These are phyloP conservation scores for Gila orcuttii DNA, from an alignment of 2,113 vertebrate genomes.

Conservation along the genomic window DNA sequence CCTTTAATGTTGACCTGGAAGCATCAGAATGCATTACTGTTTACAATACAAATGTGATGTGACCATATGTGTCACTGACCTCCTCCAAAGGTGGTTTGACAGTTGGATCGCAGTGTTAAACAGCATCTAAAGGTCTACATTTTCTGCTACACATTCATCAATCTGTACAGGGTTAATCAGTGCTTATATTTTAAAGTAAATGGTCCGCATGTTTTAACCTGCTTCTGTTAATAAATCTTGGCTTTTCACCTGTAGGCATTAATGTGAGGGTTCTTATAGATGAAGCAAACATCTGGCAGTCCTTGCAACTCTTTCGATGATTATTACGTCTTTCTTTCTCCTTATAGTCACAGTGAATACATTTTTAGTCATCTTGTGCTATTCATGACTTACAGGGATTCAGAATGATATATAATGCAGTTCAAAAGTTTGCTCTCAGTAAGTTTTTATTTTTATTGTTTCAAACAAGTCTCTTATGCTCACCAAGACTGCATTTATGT, in stretches of 20 bases:
- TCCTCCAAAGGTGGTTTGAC: neutral
- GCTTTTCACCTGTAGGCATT: conserved; percentile 23
- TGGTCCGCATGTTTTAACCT: neutral
- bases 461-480: neutral
- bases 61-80: no score
- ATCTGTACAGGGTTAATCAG: neutral
- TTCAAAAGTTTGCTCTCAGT: neutral
- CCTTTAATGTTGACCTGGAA: neutral
- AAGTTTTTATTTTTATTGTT: neutral
- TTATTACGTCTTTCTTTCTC: neutral
- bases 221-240: conserved; percentile 17
- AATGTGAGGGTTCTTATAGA: neutral
- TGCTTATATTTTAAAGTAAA: neutral
- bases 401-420: neutral
- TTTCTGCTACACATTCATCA: neutral
- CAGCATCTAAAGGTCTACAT: neutral
- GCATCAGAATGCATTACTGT: neutral
- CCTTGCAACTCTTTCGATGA: conserved; percentile 2
- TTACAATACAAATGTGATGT: neutral
- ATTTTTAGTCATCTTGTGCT: conserved; percentile 28
- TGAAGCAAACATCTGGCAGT: conserved; percentile 17
- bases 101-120: neutral
- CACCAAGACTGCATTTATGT: no score
- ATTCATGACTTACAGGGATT: neutral
- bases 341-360: neutral